Base-by-base conservation (phyloP, 2,888 invertebrate species). In the Drosophila rellima region DNA sequence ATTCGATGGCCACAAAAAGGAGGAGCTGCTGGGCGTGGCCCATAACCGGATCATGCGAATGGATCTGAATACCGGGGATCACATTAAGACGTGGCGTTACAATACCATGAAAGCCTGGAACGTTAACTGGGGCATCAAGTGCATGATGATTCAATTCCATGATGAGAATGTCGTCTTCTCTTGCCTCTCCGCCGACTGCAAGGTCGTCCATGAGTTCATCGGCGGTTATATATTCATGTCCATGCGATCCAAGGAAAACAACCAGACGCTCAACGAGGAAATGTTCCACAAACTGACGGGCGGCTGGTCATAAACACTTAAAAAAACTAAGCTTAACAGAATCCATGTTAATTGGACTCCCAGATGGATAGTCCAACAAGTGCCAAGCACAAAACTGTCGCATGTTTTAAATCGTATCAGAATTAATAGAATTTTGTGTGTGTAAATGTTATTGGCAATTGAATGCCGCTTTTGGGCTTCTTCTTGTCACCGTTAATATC, bases 61-160 rank as follows among this genome's bases (percentile, higher is more conserved):
- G 94, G 98, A 99, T 88, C 94, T 97, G n/a, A 95, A 95, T 89
- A 96, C 96, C 3, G 99, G 99, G 0, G 98, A 98, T 91, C 97
- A 97, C 90, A 93, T 98, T 81, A 99, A 98, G 93, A 99, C 99
- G 0, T 99, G 99, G 99, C 94, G 98, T 82, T 99, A 97, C 92
- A 97, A 97, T 88, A 97, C 97, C 48, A 98, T 99, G 96, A 98
- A 98, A 94, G 98, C 98, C 20, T 99, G 99, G 99, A 98, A 98
- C 92, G 98, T 99, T 3, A 99, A 99, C 93, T 99, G 99, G 99
- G 99, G 99, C 92, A 97, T 98, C 45, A 97, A 98, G 97, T 97
- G 98, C 92, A 97, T 99, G 96, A 98, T 98, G 96, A 97, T 99
- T n/a, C 98, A 99, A 91, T 98, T 99, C 91, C 98, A 99, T 88